phyloP scores from a whole-genome alignment of 2,797 vertebrate genomes.

The Bufotes viridis region DNA sequence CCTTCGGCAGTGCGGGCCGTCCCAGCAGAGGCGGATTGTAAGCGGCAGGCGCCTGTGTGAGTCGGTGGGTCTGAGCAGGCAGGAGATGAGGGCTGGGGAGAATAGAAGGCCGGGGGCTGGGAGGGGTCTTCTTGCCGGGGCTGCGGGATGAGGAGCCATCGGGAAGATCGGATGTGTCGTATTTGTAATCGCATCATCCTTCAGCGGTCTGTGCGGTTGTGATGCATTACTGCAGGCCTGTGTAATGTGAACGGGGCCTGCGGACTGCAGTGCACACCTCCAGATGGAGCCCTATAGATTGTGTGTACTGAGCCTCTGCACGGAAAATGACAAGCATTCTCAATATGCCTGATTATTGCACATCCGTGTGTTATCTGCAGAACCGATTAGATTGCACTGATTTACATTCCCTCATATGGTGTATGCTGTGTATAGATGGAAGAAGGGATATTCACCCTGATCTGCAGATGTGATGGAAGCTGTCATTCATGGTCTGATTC shows the following conservation, averaged over 20 bases:
- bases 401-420: neutral
- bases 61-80: constrained; percentile 25
- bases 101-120: constrained; percentile 45
- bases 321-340: too few species aligned
- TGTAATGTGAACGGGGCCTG: neutral
- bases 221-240: neutral
- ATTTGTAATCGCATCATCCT: neutral
- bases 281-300: too few species aligned
- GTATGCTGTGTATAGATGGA: neutral
- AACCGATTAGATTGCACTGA: neutral
- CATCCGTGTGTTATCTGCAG: neutral
- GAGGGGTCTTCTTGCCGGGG: constrained; percentile 44
- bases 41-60: constrained; percentile 24
- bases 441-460: too few species aligned
- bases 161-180: neutral
- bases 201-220: neutral
- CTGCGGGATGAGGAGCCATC: neutral
- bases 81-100: neutral
- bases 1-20: neutral
- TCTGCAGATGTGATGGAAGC: too few species aligned
- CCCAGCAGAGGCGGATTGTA: neutral
- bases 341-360: too few species aligned
- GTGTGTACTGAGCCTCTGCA: too few species aligned
- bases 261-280: too few species aligned
- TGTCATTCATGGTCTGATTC: too few species aligned